Conservation (phyloP, 1,140 invertebrate genomes). For the Drosophila tani region DNA sequence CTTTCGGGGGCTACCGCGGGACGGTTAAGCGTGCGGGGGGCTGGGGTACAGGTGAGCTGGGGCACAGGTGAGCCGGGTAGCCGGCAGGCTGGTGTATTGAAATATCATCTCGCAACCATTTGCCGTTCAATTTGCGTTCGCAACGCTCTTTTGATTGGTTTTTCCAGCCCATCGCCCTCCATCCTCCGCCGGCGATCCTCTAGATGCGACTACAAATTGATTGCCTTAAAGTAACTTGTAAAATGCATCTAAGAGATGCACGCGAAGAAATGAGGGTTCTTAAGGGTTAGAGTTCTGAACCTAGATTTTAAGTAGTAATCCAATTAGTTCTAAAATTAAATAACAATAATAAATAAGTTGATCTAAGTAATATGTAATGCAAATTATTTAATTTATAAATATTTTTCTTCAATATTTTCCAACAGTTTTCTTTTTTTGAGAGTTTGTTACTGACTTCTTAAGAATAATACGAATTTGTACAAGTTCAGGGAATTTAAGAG, state of each 20-base stretch:
- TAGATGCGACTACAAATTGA: conserved; percentile 71
- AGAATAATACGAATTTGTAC: background rate
- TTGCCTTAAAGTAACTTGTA: conserved; percentile 84
- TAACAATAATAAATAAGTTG: too few species aligned
- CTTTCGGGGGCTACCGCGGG: background rate
- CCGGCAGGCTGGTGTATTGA: conserved; percentile 62
- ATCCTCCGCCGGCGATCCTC: conserved; percentile 1
- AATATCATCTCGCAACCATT: conserved; percentile 81
- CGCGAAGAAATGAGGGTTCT: background rate
- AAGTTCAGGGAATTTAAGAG: background rate
- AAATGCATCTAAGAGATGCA: conserved; percentile 70
- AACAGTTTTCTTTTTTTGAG: too few species aligned
- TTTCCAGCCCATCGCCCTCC: conserved; percentile 51
- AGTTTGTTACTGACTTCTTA: background rate
- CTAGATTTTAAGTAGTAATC: background rate
- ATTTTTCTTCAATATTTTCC: too few species aligned
- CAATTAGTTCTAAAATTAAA: too few species aligned
- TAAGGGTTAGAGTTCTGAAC: background rate
- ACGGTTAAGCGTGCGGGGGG: background rate
- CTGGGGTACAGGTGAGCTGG: background rate
- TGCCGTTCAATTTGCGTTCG: conserved; percentile 83
- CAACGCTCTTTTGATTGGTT: conserved; percentile 83
- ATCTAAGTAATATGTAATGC: too few species aligned
- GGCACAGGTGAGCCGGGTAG: conserved; percentile 18
- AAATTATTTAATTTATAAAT: too few species aligned